Conservation (phyloP, 2,797 vertebrate genomes). For the Capromys pilorides region DNA sequence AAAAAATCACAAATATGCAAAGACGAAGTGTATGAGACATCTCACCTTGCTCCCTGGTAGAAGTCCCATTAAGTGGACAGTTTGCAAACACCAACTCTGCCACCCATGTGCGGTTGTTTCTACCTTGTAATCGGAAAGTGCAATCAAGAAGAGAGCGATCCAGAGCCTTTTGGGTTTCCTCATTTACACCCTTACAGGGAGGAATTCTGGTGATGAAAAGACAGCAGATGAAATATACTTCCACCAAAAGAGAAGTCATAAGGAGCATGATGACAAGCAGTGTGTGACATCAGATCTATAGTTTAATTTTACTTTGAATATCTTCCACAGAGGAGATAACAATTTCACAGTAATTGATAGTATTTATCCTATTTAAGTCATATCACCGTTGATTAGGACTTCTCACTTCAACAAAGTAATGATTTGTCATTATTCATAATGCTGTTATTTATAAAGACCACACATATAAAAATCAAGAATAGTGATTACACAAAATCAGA, state of each 20-base stretch:
- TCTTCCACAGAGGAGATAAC: constrained; percentile 43
- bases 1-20: constrained; percentile 9
- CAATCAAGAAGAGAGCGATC: constrained; percentile 97
- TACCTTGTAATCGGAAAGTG: constrained; percentile 98
- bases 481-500: constrained; percentile 39
- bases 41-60: constrained; percentile 96
- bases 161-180: constrained; percentile 95
- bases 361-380: constrained; percentile 1
- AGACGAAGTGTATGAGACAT: constrained; percentile 52
- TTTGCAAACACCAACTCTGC: constrained; percentile 97
- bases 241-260: constrained; percentile 65
- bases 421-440: constrained; percentile 26
- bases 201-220: constrained; percentile 89
- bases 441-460: constrained; percentile 18
- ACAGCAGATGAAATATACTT: constrained; percentile 23
- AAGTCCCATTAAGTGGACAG: constrained; percentile 96
- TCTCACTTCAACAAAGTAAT: constrained; percentile 29
- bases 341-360: background rate
- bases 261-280: background rate
- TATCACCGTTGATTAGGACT: constrained; percentile 24
- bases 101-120: constrained; percentile 99
- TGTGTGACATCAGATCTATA: constrained; percentile 1
- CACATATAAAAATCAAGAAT: constrained; percentile 55
- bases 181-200: constrained; percentile 93
- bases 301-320: constrained; percentile 27